Conservation (phyloP, 2,888 invertebrate genomes). For the Trichogramma dendrolimi region DNA sequence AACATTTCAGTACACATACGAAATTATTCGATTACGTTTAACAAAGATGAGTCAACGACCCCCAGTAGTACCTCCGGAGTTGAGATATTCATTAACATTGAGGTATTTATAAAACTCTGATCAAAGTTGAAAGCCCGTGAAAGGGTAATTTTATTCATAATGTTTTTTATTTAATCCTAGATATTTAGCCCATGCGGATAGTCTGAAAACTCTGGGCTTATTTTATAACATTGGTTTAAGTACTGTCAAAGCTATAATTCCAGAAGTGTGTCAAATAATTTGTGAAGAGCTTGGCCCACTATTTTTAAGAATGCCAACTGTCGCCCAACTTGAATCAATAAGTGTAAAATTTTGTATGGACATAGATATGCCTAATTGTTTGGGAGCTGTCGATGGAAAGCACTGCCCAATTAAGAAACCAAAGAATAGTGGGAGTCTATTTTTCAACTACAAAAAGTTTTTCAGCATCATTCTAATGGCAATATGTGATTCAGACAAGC, state of each 20-base stretch:
- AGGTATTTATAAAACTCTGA: not conserved
- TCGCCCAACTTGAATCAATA: not conserved
- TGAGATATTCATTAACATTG: not conserved
- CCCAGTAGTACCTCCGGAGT: not conserved
- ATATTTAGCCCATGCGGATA: too few species aligned
- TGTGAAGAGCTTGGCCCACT: not conserved
- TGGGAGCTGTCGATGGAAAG: conserved; percentile 3
- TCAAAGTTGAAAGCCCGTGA: too few species aligned
- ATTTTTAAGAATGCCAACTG: not conserved
- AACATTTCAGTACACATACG: not conserved
- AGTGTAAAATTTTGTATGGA: not conserved
- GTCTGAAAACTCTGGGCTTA: not conserved
- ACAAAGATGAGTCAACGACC: not conserved
- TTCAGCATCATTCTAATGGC: conserved; percentile 4
- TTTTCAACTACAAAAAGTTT: conserved; percentile 7
- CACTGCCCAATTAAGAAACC: conserved; percentile 1
- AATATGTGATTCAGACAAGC: not conserved
- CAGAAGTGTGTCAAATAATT: not conserved
- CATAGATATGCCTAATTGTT: not conserved
- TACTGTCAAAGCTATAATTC: not conserved
- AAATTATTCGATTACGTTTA: not conserved
- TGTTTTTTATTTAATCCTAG: not conserved
- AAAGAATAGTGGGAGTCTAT: not conserved
- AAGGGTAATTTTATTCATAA: too few species aligned
- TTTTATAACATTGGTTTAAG: not conserved